Percentiles rank a stretch among this genome's conserved stretches.
Evolutionary conservation across 1,140 invertebrate genomes (phyloP).

Genomic region (Hirudo medicinalis): DNA sequence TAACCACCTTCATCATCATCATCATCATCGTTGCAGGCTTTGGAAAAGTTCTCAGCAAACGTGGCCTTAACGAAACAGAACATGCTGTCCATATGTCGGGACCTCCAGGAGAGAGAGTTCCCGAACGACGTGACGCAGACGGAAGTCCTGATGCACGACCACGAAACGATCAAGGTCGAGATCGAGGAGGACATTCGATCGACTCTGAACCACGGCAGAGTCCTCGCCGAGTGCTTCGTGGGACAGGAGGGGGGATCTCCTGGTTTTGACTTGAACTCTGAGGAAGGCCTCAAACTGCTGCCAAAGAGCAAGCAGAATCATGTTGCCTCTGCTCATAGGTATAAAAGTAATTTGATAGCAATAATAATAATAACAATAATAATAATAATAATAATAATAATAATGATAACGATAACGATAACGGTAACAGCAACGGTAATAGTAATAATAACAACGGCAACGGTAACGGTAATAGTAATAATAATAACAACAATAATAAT

Average conservation of each 20-base stretch:
- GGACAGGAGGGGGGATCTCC: conserved; percentile 31
- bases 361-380: conserved; percentile 9
- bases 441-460: background rate
- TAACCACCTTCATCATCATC: background rate
- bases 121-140: conserved; percentile 63
- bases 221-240: conserved; percentile 49
- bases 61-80: conserved; percentile 72
- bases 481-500: background rate
- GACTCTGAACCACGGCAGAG: conserved; percentile 69
- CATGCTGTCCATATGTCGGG: conserved; percentile 51
- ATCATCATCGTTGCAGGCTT: conserved; percentile 52
- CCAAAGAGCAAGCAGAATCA: conserved; percentile 58
- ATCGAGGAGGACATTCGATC: conserved; percentile 65
- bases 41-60: conserved; percentile 81
- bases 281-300: conserved; percentile 26
- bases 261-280: background rate
- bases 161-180: conserved; percentile 26
- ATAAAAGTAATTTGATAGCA: conserved; percentile 19
- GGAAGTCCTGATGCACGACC: conserved; percentile 33
- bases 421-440: background rate
- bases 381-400: background rate
- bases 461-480: background rate
- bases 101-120: conserved; percentile 61
- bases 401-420: background rate
- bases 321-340: conserved; percentile 81